Evolutionary conservation across 37 sponge, comb jelly and placozoan species (phyloP), one percentile per base, ranked within the genome.

Genomic region (Aplysina aerophoba): DNA sequence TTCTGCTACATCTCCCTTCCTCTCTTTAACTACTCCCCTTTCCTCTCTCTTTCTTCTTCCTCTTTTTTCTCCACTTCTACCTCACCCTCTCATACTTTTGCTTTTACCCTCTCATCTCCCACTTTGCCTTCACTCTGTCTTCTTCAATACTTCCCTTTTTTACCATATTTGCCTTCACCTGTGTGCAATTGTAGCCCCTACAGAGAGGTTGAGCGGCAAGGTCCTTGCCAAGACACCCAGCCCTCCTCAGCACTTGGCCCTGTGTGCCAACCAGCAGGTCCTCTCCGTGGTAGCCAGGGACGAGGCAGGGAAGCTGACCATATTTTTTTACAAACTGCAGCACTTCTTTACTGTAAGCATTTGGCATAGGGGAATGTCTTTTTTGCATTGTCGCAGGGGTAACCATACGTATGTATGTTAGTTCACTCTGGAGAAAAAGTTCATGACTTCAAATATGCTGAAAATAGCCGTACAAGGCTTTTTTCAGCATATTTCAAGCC

Each of bases 281-380:
- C 53, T 75, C n/a, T 50, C 54, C 21, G 78, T 75, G n/a, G 22
- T 75, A 19, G 54, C 14, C 50, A 75, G 40, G 54, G 37, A 41
- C 37, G 20, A 5, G 50, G 41, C 31, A 36, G 28, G 36, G 3
- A 25, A 41, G 11, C 11, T 50, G 25, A 24, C 37, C 8, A 3
- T 75, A 6, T 50, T 40, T 2, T 21, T 50, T 3, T 75, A 75
- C 78, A 50, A 36, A 12, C 44, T 75, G 12, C 50, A 75, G 20
- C 78, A 75, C 37, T 75, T 75, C 37, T 36, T 75, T 36, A 40
- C 13, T 6, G 78, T 75, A 22, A 40, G 78, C 38, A 35, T 69
- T 16, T 3, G 50, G 50, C 8, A 8, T 44, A n/a, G n/a, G n/a
- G n/a, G 50, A 44, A 3, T 44, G 50, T 44, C 6, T 44, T 44